Conservation (phyloP, 2,888 invertebrate genomes). For the Synergus umbraculus region DNA sequence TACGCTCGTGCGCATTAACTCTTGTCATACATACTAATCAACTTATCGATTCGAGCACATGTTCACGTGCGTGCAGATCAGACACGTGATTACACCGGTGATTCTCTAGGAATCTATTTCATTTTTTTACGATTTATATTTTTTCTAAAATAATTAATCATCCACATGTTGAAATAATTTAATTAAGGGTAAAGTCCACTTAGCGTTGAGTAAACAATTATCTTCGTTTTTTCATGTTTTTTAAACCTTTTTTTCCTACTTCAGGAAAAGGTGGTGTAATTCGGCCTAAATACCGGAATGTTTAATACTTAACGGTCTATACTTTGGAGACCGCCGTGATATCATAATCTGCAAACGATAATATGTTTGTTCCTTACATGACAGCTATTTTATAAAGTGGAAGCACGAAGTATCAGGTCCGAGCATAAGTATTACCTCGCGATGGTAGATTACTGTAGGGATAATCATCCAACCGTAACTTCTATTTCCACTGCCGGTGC, state of each 20-base stretch:
- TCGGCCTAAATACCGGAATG: not conserved
- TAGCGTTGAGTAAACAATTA: not conserved
- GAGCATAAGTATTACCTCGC: constrained; percentile 18
- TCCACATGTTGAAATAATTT: too few relatives aligned
- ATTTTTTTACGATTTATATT: not conserved
- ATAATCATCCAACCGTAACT: constrained; percentile 59
- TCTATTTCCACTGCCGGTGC: constrained; percentile 65
- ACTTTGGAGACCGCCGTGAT: not conserved
- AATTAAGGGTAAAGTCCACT: too few relatives aligned
- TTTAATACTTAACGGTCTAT: not conserved
- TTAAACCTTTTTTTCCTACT: not conserved
- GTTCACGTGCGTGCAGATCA: not conserved
- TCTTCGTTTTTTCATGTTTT: not conserved
- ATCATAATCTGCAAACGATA: constrained; percentile 2
- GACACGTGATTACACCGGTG: not conserved
- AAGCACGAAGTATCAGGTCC: constrained; percentile 29
- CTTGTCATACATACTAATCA: constrained; percentile 4
- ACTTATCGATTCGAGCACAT: not conserved
- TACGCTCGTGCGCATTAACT: not conserved
- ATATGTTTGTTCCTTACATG: constrained; percentile 32
- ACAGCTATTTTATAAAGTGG: constrained; percentile 36
- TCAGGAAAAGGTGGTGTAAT: not conserved
- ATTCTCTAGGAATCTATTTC: not conserved
- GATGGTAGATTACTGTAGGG: constrained; percentile 42
- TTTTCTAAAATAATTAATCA: not conserved